Evolutionary conservation across 2,797 vertebrate genomes (phyloP).

Genomic region (Bradypodion pumilum): DNA sequence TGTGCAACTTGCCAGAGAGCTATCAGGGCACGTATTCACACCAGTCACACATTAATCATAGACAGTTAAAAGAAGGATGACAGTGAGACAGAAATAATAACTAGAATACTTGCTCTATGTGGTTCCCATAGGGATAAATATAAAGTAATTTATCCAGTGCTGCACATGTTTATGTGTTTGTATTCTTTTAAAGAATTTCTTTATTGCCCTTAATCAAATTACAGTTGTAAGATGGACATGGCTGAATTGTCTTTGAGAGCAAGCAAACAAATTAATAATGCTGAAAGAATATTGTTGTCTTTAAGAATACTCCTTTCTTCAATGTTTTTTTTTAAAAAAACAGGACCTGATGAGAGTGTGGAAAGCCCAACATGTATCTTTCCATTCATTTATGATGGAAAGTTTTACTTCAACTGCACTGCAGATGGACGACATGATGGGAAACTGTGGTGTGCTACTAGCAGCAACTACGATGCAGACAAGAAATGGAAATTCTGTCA

Average conservation of each 20-base stretch:
- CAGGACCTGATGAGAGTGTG: slow-evolving; percentile 21
- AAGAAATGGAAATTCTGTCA: slow-evolving; percentile 9
- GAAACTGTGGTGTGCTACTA: slow-evolving; percentile 22
- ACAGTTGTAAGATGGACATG: too few relatives aligned
- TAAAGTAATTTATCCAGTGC: neutral
- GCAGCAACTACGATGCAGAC: neutral
- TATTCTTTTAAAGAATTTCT: too few relatives aligned
- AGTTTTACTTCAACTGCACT: neutral
- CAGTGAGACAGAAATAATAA: neutral
- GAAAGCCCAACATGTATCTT: slow-evolving; percentile 20
- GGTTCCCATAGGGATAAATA: neutral
- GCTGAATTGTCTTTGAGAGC: neutral
- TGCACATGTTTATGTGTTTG: neutral
- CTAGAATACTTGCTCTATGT: neutral
- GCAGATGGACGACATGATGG: neutral
- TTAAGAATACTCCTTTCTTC: neutral
- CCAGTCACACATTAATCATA: too few relatives aligned
- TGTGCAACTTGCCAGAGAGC: too few relatives aligned
- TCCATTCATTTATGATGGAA: slow-evolving; percentile 8
- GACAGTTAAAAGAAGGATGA: neutral
- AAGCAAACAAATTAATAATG: neutral
- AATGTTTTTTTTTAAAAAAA: neutral
- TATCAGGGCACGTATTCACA: too few relatives aligned
- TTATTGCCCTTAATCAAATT: neutral
- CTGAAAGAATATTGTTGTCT: neutral